These are phyloP conservation scores for Ryuthela nishihirai DNA, from an alignment of 2,888 invertebrate genomes.

Conservation along the genomic window DNA sequence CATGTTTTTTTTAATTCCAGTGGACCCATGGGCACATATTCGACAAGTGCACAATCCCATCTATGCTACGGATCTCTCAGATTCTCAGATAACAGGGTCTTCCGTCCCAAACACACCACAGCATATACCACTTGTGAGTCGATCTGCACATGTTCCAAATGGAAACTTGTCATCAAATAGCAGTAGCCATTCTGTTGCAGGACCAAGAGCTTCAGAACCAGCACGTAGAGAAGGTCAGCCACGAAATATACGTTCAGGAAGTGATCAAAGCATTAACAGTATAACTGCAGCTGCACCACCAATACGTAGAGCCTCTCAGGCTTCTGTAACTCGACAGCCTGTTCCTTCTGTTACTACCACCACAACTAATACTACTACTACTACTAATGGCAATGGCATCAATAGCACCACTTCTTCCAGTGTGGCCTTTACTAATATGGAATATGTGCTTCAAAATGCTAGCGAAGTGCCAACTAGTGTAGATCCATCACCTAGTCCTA, in stretches of 20 bases:
- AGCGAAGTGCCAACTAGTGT: slow-evolving; percentile 9
- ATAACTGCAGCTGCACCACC: slow-evolving; percentile 12
- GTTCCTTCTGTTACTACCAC: slow-evolving; percentile 9
- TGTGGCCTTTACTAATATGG: slow-evolving; percentile 43
- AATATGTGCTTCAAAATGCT: slow-evolving; percentile 35
- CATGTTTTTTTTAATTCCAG: too few relatives aligned
- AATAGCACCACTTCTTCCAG: slow-evolving; percentile 8
- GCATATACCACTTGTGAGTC: slow-evolving; percentile 26
- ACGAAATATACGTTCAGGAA: slow-evolving; percentile 29
- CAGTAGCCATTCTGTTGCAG: slow-evolving; percentile 6
- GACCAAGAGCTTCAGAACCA: slow-evolving; percentile 4
- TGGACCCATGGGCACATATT: slow-evolving; percentile 40
- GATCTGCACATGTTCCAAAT: slow-evolving; percentile 38
- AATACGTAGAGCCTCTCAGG: slow-evolving; percentile 16
- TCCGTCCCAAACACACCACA: slow-evolving; percentile 36
- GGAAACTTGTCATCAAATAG: slow-evolving; percentile 31
- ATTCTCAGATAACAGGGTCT: slow-evolving; percentile 22
- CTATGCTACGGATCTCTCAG: slow-evolving; percentile 36
- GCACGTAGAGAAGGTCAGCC: slow-evolving; percentile 8
- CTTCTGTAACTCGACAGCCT: slow-evolving; percentile 15
- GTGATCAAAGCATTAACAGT: slow-evolving; percentile 30
- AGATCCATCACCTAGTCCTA: slow-evolving; percentile 18
- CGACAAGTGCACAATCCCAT: slow-evolving; percentile 41
- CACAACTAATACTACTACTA: slow-evolving; percentile 6
- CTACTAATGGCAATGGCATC: slow-evolving; percentile 6